These are phyloP conservation scores for Ophthalmolycus amberensis DNA, from an alignment of 2,113 vertebrate species.

Conservation along the genomic window DNA sequence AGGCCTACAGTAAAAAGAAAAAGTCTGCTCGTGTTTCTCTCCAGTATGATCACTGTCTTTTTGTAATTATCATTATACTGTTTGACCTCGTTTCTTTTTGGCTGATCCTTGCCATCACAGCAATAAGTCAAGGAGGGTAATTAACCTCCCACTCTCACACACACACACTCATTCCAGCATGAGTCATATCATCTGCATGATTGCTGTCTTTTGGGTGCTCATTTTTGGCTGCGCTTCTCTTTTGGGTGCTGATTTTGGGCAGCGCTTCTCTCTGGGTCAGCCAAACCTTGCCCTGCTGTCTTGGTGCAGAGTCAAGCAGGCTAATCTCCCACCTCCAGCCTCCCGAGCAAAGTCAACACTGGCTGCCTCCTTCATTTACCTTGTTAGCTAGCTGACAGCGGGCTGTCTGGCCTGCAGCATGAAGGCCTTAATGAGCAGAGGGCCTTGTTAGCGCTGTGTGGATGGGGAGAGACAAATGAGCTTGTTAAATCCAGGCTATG, in stretches of 20 bases:
- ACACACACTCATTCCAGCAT: not conserved
- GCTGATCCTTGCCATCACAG: conserved; percentile 50
- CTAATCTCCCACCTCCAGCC: conserved; percentile 67
- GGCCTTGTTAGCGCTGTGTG: conserved; percentile 65
- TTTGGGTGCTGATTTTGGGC: conserved; percentile 31
- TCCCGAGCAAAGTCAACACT: conserved; percentile 60
- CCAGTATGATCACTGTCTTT: conserved; percentile 23
- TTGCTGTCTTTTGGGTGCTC: conserved; percentile 42
- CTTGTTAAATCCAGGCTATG: conserved; percentile 69
- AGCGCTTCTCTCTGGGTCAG: conserved; percentile 41
- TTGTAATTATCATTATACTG: not conserved
- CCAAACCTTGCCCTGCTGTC: conserved; percentile 58
- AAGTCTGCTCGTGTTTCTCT: not conserved
- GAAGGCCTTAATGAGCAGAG: conserved; percentile 72
- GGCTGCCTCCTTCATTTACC: conserved; percentile 71
- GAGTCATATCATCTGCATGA: conserved; percentile 45
- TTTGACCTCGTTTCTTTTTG: conserved; percentile 57
- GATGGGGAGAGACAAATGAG: conserved; percentile 70
- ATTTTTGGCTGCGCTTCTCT: conserved; percentile 27
- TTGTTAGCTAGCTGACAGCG: conserved; percentile 71
- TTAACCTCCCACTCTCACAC: conserved; percentile 50
- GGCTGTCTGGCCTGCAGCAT: conserved; percentile 65
- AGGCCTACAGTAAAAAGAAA: not conserved
- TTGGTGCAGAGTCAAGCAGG: conserved; percentile 58
- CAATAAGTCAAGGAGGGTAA: conserved; percentile 54